Evolutionary conservation across 2,888 invertebrate genomes (phyloP).

Genomic region (Acanthopleura granulata): DNA sequence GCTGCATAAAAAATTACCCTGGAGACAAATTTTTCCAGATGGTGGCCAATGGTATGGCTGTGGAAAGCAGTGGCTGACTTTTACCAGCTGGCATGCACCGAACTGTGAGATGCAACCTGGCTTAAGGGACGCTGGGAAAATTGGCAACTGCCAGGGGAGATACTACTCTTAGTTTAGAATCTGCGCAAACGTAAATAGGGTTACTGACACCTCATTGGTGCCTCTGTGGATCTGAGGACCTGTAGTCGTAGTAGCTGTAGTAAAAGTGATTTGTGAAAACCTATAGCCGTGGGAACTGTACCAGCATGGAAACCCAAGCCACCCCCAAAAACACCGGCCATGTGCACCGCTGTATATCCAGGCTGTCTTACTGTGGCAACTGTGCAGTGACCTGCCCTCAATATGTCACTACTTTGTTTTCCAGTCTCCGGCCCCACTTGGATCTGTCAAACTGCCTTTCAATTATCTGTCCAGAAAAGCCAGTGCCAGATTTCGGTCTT

Average conservation of each 20-base stretch:
- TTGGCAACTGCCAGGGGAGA: background rate
- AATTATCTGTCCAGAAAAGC: constrained; percentile 10
- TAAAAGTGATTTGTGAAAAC: constrained; percentile 1
- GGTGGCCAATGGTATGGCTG: background rate
- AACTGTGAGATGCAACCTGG: background rate
- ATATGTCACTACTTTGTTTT: constrained; percentile 18
- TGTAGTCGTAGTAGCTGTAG: constrained; percentile 1
- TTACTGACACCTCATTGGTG: no score
- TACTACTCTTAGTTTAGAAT: no score
- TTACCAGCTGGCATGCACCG: background rate
- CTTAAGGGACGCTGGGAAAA: background rate
- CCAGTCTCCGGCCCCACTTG: background rate
- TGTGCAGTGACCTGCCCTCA: background rate
- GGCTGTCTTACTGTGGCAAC: background rate
- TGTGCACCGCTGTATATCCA: background rate
- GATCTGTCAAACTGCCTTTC: constrained; percentile 18
- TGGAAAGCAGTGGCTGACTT: background rate
- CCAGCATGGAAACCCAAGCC: background rate
- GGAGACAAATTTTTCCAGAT: constrained; percentile 7
- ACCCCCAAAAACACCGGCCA: background rate
- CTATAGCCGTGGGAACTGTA: constrained; percentile 16
- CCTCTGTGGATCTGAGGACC: no score
- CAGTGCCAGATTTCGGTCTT: background rate
- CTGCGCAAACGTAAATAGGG: no score
- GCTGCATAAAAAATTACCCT: background rate